Conservation (phyloP, 2,888 invertebrate genomes). For the Agrochola circellaris region DNA sequence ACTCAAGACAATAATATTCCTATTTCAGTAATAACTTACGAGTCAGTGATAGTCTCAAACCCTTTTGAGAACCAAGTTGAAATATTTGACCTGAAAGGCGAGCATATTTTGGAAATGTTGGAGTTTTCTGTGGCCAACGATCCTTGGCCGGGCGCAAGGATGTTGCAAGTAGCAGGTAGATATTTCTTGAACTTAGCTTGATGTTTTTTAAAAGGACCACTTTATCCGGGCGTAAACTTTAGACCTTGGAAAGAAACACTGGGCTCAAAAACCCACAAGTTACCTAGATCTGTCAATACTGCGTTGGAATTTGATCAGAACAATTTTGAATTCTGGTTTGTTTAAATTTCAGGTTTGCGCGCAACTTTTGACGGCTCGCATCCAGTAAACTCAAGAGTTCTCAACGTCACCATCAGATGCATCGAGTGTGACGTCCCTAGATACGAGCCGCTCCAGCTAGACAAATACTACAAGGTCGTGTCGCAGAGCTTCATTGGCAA, state of each 20-base stretch:
- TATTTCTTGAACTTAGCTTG: not conserved
- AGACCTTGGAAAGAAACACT: not conserved
- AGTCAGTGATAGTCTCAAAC: conserved; percentile 41
- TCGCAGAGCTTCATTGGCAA: conserved; percentile 90
- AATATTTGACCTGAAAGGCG: conserved; percentile 47
- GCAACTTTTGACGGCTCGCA: conserved; percentile 90
- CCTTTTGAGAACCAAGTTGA: conserved; percentile 47
- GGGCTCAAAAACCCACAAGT: not conserved
- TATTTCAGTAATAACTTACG: conserved; percentile 45
- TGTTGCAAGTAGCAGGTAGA: conserved; percentile 40
- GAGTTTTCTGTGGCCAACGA: conserved; percentile 79
- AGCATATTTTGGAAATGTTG: conserved; percentile 85
- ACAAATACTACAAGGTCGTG: conserved; percentile 92
- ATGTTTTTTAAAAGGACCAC: not conserved
- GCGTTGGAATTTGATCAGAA: not conserved
- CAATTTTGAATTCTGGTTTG: not conserved
- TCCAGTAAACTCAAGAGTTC: conserved; percentile 91
- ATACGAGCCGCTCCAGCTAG: conserved; percentile 90
- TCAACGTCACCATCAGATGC: conserved; percentile 91
- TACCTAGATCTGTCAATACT: not conserved
- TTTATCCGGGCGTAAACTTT: too few relatives aligned
- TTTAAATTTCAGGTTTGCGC: conserved; percentile 77
- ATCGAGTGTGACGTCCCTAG: conserved; percentile 92
- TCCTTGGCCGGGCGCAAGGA: conserved; percentile 56
- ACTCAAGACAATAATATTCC: not conserved